Percentiles rank a stretch among this genome's conserved stretches.
These are phyloP conservation scores for Poecilus cupreus DNA, from an alignment of 2,888 invertebrate species.

Conservation along the genomic window DNA sequence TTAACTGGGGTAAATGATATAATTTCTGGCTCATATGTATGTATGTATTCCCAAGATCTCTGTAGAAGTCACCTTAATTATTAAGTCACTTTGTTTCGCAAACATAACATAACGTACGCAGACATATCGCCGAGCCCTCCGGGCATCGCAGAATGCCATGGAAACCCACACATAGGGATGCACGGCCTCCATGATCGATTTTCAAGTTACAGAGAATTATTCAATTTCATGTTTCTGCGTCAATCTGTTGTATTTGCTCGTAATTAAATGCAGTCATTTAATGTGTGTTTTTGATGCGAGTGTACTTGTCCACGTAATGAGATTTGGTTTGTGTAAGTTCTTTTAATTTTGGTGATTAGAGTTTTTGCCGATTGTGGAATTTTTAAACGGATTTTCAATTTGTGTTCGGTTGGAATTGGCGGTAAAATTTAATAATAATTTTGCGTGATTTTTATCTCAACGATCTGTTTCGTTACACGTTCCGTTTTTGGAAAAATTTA, in stretches of 20 bases:
- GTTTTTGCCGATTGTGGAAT: not conserved
- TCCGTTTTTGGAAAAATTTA: not conserved
- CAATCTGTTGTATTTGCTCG: not conserved
- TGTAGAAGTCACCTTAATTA: constrained; percentile 24
- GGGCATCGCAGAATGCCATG: not conserved
- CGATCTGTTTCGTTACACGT: constrained; percentile 18
- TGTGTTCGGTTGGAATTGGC: constrained; percentile 11
- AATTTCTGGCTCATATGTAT: too few relatives aligned
- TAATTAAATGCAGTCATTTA: not conserved
- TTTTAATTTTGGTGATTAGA: not conserved
- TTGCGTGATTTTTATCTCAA: constrained; percentile 25
- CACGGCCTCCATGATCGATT: not conserved
- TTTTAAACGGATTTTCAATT: constrained; percentile 25
- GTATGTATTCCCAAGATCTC: too few relatives aligned
- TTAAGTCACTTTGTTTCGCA: constrained; percentile 26
- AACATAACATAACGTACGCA: not conserved
- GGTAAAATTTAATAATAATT: constrained; percentile 29
- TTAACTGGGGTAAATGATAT: too few relatives aligned
- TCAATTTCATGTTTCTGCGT: not conserved
- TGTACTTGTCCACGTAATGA: not conserved
- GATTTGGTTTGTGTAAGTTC: not conserved
- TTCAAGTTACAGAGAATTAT: not conserved
- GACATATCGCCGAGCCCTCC: not conserved
- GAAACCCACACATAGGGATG: not conserved
- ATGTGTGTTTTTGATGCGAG: not conserved